Percentiles rank a stretch among this genome's conserved stretches.
Evolutionary conservation across 2,888 invertebrate genomes (phyloP).

Genomic region (Eucriotettix oculatus): DNA sequence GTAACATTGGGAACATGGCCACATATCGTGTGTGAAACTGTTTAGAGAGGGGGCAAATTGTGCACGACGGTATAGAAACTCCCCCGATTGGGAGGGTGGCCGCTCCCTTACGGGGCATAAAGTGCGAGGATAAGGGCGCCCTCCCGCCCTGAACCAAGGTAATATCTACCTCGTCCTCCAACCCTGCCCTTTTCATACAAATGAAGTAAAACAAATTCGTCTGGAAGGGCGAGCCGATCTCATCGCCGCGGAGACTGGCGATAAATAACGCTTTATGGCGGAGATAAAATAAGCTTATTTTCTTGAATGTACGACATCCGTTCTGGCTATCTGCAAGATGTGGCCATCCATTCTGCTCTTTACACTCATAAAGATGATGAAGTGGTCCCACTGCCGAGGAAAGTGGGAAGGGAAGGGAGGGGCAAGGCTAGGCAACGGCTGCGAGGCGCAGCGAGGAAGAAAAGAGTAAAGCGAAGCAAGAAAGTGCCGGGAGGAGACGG

Average conservation of each 20-base stretch:
- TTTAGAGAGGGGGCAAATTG: no score
- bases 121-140: neutral
- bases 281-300: slow-evolving; percentile 31
- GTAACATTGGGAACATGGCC: no score
- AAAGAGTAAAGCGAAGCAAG: neutral
- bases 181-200: neutral
- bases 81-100: no score
- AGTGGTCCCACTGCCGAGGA: slow-evolving; percentile 10
- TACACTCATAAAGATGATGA: slow-evolving; percentile 15
- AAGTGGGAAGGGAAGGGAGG: neutral
- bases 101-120: no score
- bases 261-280: slow-evolving; percentile 29
- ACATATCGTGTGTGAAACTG: no score
- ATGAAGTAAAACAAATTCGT: slow-evolving; percentile 1
- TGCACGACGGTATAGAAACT: no score
- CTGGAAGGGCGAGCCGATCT: slow-evolving; percentile 13
- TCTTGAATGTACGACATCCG: slow-evolving; percentile 27
- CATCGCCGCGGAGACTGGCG: slow-evolving; percentile 20
- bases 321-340: slow-evolving; percentile 16
- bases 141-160: neutral
- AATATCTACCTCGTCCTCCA: neutral
- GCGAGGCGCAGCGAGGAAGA: neutral
- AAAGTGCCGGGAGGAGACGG: neutral
- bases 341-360: slow-evolving; percentile 19
- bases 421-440: neutral